Evolutionary conservation across 1,140 invertebrate genomes (phyloP).

Genomic region (Rhyacophila brunnea): DNA sequence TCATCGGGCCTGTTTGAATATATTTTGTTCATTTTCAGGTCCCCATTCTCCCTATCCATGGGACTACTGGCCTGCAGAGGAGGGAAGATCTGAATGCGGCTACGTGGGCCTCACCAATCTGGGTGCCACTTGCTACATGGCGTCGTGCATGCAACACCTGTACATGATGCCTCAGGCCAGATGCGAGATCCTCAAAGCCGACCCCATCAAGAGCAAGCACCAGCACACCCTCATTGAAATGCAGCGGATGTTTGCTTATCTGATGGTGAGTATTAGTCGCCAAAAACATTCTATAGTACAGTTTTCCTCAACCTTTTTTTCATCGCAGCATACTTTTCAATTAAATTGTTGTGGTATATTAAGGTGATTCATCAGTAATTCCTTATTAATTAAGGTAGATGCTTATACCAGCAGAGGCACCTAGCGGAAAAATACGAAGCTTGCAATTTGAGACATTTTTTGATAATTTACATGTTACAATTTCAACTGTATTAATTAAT

Average conservation of each 20-base stretch:
- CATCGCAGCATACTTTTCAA: no score
- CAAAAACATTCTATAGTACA: no score
- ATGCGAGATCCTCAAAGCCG: conserved; percentile 69
- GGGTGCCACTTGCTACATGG: conserved; percentile 96
- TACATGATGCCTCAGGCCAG: conserved; percentile 95
- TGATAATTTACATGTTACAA: no score
- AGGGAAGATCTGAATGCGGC: conserved; percentile 88
- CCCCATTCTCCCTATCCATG: conserved; percentile 85
- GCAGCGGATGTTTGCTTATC: conserved; percentile 93
- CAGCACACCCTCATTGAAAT: conserved; percentile 80
- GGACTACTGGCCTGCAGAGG: conserved; percentile 97
- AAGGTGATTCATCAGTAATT: no score
- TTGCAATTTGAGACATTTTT: no score
- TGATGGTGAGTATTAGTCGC: conserved; percentile 63
- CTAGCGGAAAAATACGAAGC: no score
- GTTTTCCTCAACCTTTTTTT: no score
- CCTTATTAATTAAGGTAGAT: no score
- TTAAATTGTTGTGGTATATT: no score
- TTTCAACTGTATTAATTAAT: no score
- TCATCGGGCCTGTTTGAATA: no score
- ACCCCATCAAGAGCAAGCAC: conserved; percentile 68
- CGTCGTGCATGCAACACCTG: conserved; percentile 93
- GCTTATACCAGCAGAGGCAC: no score
- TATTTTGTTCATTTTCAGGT: conserved; percentile 48
- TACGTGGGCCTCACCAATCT: conserved; percentile 93